These are phyloP conservation scores for Grallaria varia DNA, from an alignment of 2,113 vertebrate species.

Conservation along the genomic window DNA sequence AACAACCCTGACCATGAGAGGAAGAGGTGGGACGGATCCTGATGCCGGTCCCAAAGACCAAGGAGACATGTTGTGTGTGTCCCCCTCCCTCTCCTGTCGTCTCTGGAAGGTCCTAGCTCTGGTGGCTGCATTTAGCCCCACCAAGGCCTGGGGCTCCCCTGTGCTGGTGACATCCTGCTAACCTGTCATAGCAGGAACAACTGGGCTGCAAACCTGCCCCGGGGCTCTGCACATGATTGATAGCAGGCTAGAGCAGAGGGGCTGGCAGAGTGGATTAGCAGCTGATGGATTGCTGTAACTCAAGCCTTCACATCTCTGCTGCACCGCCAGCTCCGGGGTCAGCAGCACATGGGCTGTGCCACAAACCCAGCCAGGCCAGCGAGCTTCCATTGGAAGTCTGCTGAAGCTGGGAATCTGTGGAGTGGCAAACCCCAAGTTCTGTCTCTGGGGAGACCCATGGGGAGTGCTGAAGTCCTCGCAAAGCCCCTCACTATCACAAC, in stretches of 20 bases:
- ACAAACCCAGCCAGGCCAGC: not conserved
- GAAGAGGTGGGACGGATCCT: not conserved
- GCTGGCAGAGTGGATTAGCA: slow-evolving; percentile 11
- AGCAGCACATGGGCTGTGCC: not conserved
- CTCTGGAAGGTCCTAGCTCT: not conserved
- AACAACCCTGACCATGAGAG: rapidly evolving
- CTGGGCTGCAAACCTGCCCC: rapidly evolving
- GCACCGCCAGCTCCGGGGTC: not conserved
- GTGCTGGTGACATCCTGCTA: not conserved
- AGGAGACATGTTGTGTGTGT: not conserved
- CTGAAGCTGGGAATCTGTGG: not conserved
- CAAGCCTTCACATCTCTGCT: not conserved
- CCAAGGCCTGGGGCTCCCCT: rapidly evolving
- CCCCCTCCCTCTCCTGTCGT: not conserved
- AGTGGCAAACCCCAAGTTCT: not conserved
- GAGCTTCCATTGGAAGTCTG: not conserved
- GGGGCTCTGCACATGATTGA: not conserved
- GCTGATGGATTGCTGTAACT: slow-evolving; percentile 38
- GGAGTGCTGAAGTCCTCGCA: not conserved
- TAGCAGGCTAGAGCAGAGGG: not conserved
- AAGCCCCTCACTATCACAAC: rapidly evolving
- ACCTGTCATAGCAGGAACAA: rapidly evolving
- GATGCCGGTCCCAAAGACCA: not conserved
- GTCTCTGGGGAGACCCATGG: not conserved
- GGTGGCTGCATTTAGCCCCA: not conserved